Evolutionary conservation across 2,888 invertebrate species (phyloP), one percentile per base, ranked within the genome.

Genomic region (Micropterix aruncella): DNA sequence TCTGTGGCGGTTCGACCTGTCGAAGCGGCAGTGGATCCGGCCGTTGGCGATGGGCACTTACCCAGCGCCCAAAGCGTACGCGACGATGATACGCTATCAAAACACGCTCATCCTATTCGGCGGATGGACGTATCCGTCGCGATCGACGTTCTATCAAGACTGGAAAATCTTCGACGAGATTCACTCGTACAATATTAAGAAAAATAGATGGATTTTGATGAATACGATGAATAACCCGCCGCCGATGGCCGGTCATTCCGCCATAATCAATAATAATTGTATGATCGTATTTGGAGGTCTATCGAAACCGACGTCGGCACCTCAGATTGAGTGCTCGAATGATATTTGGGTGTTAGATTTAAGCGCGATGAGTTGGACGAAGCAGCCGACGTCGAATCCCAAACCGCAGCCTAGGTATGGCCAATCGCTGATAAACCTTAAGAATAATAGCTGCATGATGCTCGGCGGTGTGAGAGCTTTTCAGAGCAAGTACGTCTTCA

Each of bases 11-110:
- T 80, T 96, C 62, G 91, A 96, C 69, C 74, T 96, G 48, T 85
- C 86, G 1, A 81, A 77, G 40, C 73, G 91, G 54, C 75, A 80
- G 52, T 95, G 95, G 95, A 75, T 85, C 16, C 73, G 91, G 51
- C 86, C 87, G 1, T 63, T 87, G 39, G 83, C 90, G 2, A 83
- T 81, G 64, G 92, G 72, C 27, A 84, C 81, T 41, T 94, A 95
- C 68, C 96, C 96, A 5, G 90, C 92, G 3, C 95, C 96, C 1
- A 96, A 95, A 67, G 94, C 94, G 42, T 92, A 92, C 60, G 91
- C 94, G 19, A 84, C 91, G 15, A 80, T 96, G 78, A 83, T 93
- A n/a, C 75, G 80, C 51, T 87, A 92, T 65, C 80, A 83, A 53
- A 83, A 90, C 55, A 79, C 75, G 51, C 72, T 96, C 51, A 75